Evolutionary conservation across 2,888 invertebrate genomes (phyloP).

Genomic region (Chesias legatella): DNA sequence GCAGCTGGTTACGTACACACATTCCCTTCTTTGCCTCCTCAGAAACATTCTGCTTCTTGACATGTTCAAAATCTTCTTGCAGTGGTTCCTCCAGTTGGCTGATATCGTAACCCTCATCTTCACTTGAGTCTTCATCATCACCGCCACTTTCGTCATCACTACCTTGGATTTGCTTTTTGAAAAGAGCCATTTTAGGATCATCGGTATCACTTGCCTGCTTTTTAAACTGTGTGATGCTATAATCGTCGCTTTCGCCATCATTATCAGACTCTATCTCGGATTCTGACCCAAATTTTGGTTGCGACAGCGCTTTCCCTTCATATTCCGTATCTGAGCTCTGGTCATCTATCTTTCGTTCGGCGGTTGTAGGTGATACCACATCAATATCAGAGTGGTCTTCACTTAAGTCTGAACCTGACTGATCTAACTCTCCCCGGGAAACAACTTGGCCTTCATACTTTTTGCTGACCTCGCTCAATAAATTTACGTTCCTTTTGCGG

Average conservation of each 20-base stretch:
- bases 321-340: slow-evolving; percentile 24
- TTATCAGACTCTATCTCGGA: slow-evolving; percentile 16
- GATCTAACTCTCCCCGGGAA: slow-evolving; percentile 78
- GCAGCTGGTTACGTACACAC: slow-evolving; percentile 85
- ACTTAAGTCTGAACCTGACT: slow-evolving; percentile 30
- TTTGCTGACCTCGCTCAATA: slow-evolving; percentile 84
- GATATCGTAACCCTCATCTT: slow-evolving; percentile 65
- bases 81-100: slow-evolving; percentile 68
- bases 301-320: slow-evolving; percentile 10
- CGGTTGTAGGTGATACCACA: slow-evolving; percentile 11
- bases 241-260: slow-evolving; percentile 8
- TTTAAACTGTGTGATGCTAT: slow-evolving; percentile 9
- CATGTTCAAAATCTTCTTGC: slow-evolving; percentile 79
- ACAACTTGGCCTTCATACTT: slow-evolving; percentile 87
- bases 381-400: slow-evolving; percentile 31
- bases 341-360: slow-evolving; percentile 11
- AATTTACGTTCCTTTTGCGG: slow-evolving; percentile 83
- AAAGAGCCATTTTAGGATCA: slow-evolving; percentile 48
- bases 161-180: slow-evolving; percentile 41
- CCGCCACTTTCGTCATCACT: slow-evolving; percentile 37
- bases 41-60: slow-evolving; percentile 75
- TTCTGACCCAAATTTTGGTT: slow-evolving; percentile 7
- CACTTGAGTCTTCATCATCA: slow-evolving; percentile 33
- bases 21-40: slow-evolving; percentile 83
- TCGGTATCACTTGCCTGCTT: slow-evolving; percentile 21